These are phyloP conservation scores for Zaprionus nigranus DNA, from an alignment of 1,140 invertebrate genomes.

Conservation along the genomic window DNA sequence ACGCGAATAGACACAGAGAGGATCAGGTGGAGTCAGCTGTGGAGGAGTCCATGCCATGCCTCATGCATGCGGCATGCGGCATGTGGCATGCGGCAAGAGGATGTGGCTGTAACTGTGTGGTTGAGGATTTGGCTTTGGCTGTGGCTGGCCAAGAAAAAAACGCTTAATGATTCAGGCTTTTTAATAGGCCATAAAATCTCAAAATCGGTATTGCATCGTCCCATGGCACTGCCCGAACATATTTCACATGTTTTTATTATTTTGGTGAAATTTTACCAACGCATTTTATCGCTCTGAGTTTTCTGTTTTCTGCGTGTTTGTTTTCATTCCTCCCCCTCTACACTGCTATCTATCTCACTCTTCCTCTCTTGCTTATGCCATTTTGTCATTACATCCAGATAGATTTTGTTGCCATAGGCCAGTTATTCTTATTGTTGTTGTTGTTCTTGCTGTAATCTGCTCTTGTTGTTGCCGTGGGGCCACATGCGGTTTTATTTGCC, in stretches of 20 bases:
- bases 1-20: constrained; percentile 45
- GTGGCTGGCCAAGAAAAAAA: constrained; percentile 53
- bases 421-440: constrained; percentile 13
- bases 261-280: constrained; percentile 61
- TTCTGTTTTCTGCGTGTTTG: constrained; percentile 3
- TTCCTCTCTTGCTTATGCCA: background rate
- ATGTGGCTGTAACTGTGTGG: background rate
- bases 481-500: constrained; percentile 72
- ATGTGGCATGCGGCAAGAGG: background rate
- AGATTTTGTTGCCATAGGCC: constrained; percentile 32
- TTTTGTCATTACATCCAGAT: constrained; percentile 52
- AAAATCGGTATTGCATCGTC: constrained; percentile 73
- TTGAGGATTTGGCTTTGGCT: background rate
- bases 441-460: constrained; percentile 10
- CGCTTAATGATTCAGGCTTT: constrained; percentile 80
- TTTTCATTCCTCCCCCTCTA: background rate
- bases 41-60: background rate
- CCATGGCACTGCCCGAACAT: constrained; percentile 70
- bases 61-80: background rate
- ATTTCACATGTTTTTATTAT: constrained; percentile 82
- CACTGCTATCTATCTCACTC: background rate
- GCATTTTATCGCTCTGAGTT: constrained; percentile 59
- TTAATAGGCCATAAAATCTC: constrained; percentile 80
- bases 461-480: constrained; percentile 20
- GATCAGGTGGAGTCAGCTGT: background rate